These are phyloP conservation scores for Simalia tracyae DNA, from an alignment of 2,797 vertebrate species.

Conservation along the genomic window DNA sequence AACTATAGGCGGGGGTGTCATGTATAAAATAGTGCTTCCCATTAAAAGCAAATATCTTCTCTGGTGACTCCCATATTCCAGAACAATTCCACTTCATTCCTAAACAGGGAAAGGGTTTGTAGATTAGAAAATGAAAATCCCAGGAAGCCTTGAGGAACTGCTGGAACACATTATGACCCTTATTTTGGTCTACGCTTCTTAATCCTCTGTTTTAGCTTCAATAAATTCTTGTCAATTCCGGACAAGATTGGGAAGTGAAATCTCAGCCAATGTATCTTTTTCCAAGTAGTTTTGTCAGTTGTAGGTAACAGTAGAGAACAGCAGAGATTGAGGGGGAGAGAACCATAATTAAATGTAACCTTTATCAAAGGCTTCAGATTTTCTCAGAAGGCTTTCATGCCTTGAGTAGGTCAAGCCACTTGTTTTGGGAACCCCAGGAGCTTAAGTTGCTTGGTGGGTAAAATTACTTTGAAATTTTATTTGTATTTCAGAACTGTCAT, in stretches of 20 bases:
- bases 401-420: conserved; percentile 52
- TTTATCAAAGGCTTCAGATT: conserved; percentile 26
- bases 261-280: not conserved
- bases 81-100: not conserved
- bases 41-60: not conserved
- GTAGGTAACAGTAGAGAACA: conserved; percentile 15
- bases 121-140: not conserved
- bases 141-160: not conserved
- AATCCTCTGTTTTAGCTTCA: not conserved
- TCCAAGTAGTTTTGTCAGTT: conserved; percentile 18
- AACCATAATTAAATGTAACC: not conserved
- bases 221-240: rapidly evolving
- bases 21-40: not conserved
- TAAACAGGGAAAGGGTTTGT: not conserved
- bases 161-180: not conserved
- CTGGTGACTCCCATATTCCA: not conserved
- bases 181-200: not conserved
- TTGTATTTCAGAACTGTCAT: conserved; percentile 32
- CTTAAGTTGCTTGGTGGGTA: conserved; percentile 49
- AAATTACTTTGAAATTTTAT: conserved; percentile 36
- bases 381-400: conserved; percentile 21
- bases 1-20: not conserved
- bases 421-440: conserved; percentile 55
- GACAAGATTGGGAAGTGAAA: not conserved
- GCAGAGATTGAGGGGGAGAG: not conserved